Evolutionary conservation across 2,113 vertebrate species (phyloP).

Genomic region (Ailurus styani): DNA sequence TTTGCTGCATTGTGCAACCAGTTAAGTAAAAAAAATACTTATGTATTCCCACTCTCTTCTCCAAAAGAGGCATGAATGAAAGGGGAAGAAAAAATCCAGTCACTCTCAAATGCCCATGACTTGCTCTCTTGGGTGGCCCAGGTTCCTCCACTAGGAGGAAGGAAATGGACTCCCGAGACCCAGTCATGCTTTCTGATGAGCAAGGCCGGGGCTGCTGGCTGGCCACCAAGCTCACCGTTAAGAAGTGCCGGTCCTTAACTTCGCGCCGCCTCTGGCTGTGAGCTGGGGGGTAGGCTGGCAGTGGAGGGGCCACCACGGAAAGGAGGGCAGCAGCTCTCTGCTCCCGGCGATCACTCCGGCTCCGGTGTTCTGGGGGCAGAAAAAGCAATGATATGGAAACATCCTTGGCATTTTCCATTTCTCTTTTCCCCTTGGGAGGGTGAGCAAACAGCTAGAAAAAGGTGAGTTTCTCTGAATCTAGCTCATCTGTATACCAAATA

Average conservation of each 20-base stretch:
- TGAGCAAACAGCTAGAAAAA: neutral
- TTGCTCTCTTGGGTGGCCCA: neutral
- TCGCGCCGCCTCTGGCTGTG: constrained; percentile 85
- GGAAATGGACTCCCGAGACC: neutral
- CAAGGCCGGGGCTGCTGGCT: neutral
- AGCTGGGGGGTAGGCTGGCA: constrained; percentile 86
- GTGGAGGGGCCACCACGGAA: constrained; percentile 84
- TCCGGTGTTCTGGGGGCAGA: constrained; percentile 84
- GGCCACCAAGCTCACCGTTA: constrained; percentile 83
- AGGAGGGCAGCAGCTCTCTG: constrained; percentile 83
- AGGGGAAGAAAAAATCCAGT: neutral
- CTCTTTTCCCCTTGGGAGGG: neutral
- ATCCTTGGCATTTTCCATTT: neutral
- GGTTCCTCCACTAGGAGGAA: neutral
- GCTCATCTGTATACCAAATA: neutral
- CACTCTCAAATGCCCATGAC: neutral
- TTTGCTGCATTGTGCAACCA: neutral
- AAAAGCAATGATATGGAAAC: constrained; percentile 41
- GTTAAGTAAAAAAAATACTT: neutral
- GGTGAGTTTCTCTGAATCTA: neutral
- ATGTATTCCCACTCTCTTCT: neutral
- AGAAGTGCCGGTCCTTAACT: constrained; percentile 87
- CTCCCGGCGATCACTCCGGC: constrained; percentile 84
- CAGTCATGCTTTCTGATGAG: neutral
- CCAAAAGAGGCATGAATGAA: neutral